Percentiles rank a stretch among this genome's conserved stretches.
phyloP scores from a whole-genome alignment of 2,797 vertebrate genomes.

The Catamblyrhynchus diadema region DNA sequence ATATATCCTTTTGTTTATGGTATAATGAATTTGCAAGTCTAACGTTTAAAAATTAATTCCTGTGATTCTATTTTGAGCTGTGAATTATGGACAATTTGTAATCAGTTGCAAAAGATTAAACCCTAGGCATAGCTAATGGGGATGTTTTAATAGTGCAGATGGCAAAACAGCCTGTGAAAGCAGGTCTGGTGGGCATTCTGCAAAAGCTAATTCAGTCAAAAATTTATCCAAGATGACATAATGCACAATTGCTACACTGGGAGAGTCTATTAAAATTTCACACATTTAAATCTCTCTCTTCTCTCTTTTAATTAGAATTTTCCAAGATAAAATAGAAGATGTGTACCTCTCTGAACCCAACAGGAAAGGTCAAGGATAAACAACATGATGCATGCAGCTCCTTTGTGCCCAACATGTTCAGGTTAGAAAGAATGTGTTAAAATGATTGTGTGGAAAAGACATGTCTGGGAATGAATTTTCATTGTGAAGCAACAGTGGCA shows the following conservation, averaged over 20 bases:
- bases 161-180: conserved; percentile 70
- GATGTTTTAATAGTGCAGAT: conserved; percentile 71
- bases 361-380: conserved; percentile 11
- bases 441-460: conserved; percentile 27
- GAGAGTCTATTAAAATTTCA: conserved; percentile 49
- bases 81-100: conserved; percentile 50
- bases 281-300: conserved; percentile 26
- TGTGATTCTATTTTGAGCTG: conserved; percentile 49
- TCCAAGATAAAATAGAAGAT: not conserved
- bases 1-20: not conserved
- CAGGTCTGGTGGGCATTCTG: conserved; percentile 63
- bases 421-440: conserved; percentile 34
- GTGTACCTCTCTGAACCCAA: not conserved
- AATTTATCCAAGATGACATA: conserved; percentile 59
- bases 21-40: not conserved
- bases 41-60: conserved; percentile 30
- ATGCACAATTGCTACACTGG: not conserved
- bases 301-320: conserved; percentile 46
- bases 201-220: conserved; percentile 60
- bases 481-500: conserved; percentile 45
- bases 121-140: conserved; percentile 47
- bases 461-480: conserved; percentile 49
- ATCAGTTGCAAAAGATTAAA: conserved; percentile 67
- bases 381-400: not conserved
- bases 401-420: not conserved